Base-by-base conservation (phyloP, 2,888 invertebrate genomes). In the Andrena praecox region DNA sequence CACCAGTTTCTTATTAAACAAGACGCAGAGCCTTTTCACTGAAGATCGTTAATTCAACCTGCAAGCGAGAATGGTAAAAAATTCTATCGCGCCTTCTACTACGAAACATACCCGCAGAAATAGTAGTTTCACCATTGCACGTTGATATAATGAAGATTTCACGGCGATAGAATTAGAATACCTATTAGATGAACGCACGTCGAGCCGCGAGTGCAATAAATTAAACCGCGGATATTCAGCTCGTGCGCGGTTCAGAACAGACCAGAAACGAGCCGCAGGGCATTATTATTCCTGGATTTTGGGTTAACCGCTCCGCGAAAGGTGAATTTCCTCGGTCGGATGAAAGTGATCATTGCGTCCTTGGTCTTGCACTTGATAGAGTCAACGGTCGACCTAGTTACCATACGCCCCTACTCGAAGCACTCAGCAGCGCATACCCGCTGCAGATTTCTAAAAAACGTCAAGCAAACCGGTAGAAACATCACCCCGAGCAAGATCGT, bases 271-370 rank as follows among this genome's bases (percentile, higher is more conserved):
- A 42, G 12, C 16, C 5, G 16, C 16, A 24, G 50, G n/a, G 20
- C 1, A 10, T 60, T 29, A 29, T 52, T 35, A n/a, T 42, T 79
- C 59, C 69, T 35, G n/a, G 12, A 20, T 69, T 70, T 79, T 31
- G 12, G 50, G 16, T 42, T 64, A 31, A 69, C 24, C 63, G 33
- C 6, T n/a, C 3, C 50, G 35, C 1, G 42, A 60, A 73, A 33
- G 24, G 33, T 12, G 66, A 24, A 69, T 63, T 64, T 42, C 62
- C 73, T 59, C 62, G 62, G 64, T 59, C 72, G 66, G 82, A 84
- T 74, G 91, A 91, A 89, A 91, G 91, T 89, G 86, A 87, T 85
- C 77, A 69, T 27, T 69, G 79, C 77, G 89, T 89, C 91, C 91
- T 91, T 91, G 91, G 88, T 90, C 89, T 91, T 91, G 91, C 70